Base-by-base conservation (phyloP, 1,140 invertebrate genomes). In the Psilanteris sp. region DNA sequence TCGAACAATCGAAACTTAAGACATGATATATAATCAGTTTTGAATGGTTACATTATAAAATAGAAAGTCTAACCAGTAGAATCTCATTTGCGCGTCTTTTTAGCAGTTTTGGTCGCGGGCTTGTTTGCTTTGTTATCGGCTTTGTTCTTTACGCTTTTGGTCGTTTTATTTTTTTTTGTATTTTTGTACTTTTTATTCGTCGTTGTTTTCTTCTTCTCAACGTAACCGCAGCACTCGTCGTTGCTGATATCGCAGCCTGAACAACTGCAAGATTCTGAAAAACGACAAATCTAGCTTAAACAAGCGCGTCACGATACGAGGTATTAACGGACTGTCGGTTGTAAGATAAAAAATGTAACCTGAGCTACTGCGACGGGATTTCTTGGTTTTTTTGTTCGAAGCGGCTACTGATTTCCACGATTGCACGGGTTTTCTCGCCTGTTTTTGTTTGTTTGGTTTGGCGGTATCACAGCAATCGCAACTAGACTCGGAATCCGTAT, bases 251-350 rank as follows among this genome's bases (percentile, higher is more conserved):
- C 13, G 5, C 43, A 32, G 14, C n/a, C 15, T 11, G 43, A 31
- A 11, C 43, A 48, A 7, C 43, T 48, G 6, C 43, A 48, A 18
- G 26, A 37, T 37, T 9, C 15, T 37, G 36, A 37, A 37, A 37
- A 7, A 36, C 3, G 9, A 36, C 15, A 36, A 7, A 16, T 29
- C n/a, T n/a, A n/a, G n/a, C n/a, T n/a, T n/a, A n/a, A n/a, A n/a
- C n/a, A n/a, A n/a, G n/a, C n/a, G n/a, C n/a, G n/a, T n/a, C n/a
- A n/a, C n/a, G n/a, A n/a, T n/a, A n/a, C n/a, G n/a, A n/a, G n/a
- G 26, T 29, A 29, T 8, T 29, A 20, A 20, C 18, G 18, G 3
- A 3, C 3, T 20, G 18, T 29, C 26, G 5, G 3, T 29, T 29
- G n/a, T 29, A 29, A 29, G 3, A 8, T 29, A 8, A n/a, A n/a